Evolutionary conservation across 2,113 vertebrate species (phyloP).

Genomic region (Neofelis nebulosa): DNA sequence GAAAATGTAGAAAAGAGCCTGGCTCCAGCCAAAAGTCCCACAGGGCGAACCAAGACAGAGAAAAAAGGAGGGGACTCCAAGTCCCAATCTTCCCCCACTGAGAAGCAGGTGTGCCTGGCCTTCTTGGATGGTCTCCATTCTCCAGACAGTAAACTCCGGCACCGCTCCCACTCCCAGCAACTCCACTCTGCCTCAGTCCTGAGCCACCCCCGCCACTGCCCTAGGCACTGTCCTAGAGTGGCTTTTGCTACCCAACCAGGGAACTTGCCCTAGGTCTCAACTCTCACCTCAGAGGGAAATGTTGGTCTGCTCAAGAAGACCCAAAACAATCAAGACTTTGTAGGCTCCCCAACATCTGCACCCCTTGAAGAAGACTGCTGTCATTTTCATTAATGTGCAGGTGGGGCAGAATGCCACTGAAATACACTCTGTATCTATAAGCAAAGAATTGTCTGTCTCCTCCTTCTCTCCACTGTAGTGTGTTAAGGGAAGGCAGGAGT

Average conservation of each 20-base stretch:
- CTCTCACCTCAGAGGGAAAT: not conserved
- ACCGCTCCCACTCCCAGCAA: not conserved
- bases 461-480: not conserved
- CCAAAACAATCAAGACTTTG: not conserved
- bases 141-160: not conserved
- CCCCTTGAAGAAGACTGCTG: not conserved
- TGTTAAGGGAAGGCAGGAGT: not conserved
- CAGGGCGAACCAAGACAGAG: not conserved
- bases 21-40: not conserved
- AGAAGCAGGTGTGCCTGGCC: not conserved
- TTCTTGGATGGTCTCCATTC: not conserved
- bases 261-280: not conserved
- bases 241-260: not conserved
- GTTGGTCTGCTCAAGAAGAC: not conserved
- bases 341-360: not conserved
- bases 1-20: not conserved
- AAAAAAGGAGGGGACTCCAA: not conserved
- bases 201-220: not conserved
- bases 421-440: conserved; percentile 43
- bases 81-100: not conserved
- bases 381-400: not conserved
- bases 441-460: not conserved
- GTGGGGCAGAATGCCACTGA: not conserved
- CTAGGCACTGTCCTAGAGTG: not conserved
- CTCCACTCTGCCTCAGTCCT: not conserved